Evolutionary conservation across 2,113 vertebrate genomes (phyloP).

Genomic region (Malurus melanocephalus): DNA sequence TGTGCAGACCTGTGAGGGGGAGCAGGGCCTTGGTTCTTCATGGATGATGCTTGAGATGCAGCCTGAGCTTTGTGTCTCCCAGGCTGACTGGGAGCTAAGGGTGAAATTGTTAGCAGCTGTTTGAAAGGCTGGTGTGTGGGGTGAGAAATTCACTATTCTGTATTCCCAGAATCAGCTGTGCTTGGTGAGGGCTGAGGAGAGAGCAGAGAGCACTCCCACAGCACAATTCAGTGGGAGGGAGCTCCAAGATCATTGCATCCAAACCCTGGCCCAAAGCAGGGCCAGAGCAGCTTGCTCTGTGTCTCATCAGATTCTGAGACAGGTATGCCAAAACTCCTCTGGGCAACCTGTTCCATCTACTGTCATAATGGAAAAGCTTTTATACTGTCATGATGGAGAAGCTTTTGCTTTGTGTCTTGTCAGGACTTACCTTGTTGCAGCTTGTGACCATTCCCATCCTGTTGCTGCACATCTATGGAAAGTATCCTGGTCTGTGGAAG

Average conservation of each 20-base stretch:
- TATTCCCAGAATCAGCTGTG: neutral
- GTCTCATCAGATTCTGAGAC: neutral
- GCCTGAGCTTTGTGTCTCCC: neutral
- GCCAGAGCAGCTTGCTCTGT: neutral
- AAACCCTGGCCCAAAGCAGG: neutral
- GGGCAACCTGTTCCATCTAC: neutral
- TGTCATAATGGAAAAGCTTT: neutral
- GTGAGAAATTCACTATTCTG: neutral
- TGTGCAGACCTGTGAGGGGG: neutral
- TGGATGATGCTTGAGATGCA: neutral
- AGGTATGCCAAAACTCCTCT: neutral
- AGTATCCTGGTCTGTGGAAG: neutral
- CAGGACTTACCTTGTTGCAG: neutral
- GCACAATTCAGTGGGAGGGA: neutral
- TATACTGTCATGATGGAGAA: neutral
- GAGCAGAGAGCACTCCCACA: neutral
- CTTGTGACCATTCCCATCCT: neutral
- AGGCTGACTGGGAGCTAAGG: neutral
- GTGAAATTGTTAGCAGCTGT: neutral
- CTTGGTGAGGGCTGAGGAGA: neutral
- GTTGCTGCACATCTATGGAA: neutral
- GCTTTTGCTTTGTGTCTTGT: neutral
- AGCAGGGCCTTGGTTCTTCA: neutral
- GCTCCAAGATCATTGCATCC: too few species aligned
- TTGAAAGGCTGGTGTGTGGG: neutral